A percentile compares a stretch with the other conserved stretches of the same genome.
phyloP scores from a whole-genome alignment of 37 sponge, comb jelly and placozoan species.

The Halisarca cf. caerulea region DNA sequence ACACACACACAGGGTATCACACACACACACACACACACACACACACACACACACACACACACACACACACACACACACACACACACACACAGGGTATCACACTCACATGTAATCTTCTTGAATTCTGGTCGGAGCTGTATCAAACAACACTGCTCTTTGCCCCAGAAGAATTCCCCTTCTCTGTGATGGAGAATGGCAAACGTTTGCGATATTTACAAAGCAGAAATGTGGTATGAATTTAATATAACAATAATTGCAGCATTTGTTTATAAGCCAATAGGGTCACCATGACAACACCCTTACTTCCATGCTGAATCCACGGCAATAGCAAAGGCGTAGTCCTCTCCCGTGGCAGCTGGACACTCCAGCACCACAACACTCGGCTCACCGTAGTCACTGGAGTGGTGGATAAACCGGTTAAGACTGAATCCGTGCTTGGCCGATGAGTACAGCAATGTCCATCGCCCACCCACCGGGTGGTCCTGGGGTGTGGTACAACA shows the following conservation, averaged over 20 bases:
- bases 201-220: not conserved
- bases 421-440: conserved; percentile 58
- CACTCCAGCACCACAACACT: conserved; percentile 54
- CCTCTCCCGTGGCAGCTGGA: conserved; percentile 7
- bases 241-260: not conserved
- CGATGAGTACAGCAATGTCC: conserved; percentile 71
- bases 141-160: conserved; percentile 46
- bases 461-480: conserved; percentile 63
- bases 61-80: too few species aligned
- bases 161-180: conserved; percentile 71
- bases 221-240: not conserved
- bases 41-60: too few species aligned
- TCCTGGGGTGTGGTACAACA: not conserved
- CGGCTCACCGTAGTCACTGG: conserved; percentile 67
- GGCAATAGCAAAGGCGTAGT: conserved; percentile 45
- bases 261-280: not conserved
- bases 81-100: too few species aligned
- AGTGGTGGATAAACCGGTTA: conserved; percentile 72
- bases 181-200: conserved; percentile 18
- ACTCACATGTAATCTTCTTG: conserved; percentile 39
- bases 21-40: too few species aligned
- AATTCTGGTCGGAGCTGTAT: conserved; percentile 60
- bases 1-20: too few species aligned
- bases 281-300: not conserved
- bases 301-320: conserved; percentile 75